Conservation (phyloP, 2,888 invertebrate genomes). For the Callyntrura sp. region DNA sequence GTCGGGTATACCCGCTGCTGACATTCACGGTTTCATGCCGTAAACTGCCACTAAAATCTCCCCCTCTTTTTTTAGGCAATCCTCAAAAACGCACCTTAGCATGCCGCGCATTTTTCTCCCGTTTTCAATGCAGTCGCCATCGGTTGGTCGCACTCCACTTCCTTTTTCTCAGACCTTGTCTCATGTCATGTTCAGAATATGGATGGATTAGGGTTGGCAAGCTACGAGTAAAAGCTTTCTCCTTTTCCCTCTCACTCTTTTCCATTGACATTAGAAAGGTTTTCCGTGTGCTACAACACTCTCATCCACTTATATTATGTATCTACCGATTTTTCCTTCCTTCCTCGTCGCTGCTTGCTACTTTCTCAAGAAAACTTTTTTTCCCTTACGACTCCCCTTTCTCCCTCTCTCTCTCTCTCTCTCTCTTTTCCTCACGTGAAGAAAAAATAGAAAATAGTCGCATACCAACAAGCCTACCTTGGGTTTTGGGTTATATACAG, state of each 20-base stretch:
- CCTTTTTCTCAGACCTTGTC: slow-evolving; percentile 62
- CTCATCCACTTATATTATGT: slow-evolving; percentile 32
- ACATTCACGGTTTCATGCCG: neutral
- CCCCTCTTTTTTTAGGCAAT: neutral
- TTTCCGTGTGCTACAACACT: slow-evolving; percentile 54
- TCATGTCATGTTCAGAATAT: slow-evolving; percentile 76
- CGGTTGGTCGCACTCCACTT: slow-evolving; percentile 37
- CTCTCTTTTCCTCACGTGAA: slow-evolving; percentile 19
- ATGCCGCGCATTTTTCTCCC: slow-evolving; percentile 30
- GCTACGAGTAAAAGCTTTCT: slow-evolving; percentile 76
- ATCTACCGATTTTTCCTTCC: slow-evolving; percentile 62
- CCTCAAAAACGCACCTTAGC: neutral
- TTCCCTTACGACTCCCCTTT: neutral
- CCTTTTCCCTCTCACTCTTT: slow-evolving; percentile 51
- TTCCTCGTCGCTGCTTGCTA: slow-evolving; percentile 32
- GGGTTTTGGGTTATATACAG: neutral
- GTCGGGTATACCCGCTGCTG: neutral
- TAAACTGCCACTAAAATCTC: neutral
- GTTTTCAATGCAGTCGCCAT: slow-evolving; percentile 36
- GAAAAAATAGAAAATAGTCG: neutral
- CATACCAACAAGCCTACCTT: neutral
- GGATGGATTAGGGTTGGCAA: slow-evolving; percentile 78
- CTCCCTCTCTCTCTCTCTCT: neutral
- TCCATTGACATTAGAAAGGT: slow-evolving; percentile 73
- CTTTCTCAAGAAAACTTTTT: slow-evolving; percentile 65